Evolutionary conservation across 2,113 vertebrate genomes (phyloP).

Genomic region (Shinisaurus crocodilurus): DNA sequence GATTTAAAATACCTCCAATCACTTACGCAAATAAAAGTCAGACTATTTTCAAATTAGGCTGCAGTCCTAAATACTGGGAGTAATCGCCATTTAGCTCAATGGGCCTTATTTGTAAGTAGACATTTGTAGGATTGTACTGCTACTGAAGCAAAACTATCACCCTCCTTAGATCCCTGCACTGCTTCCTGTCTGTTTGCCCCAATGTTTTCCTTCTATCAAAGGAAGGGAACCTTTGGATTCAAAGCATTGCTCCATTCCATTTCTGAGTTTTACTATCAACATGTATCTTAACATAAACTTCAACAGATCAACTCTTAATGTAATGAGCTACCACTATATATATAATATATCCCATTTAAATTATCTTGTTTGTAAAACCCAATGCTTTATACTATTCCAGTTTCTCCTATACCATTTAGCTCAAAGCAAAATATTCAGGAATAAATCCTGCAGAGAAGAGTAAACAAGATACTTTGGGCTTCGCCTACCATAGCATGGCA

Average conservation of each 20-base stretch:
- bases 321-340: neutral
- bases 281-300: neutral
- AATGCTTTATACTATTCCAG: neutral
- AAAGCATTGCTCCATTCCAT: neutral
- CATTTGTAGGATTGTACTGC: neutral
- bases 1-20: neutral
- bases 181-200: neutral
- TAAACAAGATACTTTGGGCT: constrained; percentile 57
- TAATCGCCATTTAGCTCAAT: neutral
- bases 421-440: neutral
- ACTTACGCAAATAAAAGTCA: neutral
- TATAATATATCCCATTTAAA: neutral
- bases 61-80: neutral
- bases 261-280: neutral
- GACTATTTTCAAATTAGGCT: neutral
- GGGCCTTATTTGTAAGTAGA: neutral
- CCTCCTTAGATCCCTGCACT: neutral
- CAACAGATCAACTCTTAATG: neutral
- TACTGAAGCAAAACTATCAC: neutral
- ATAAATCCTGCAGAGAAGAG: constrained; percentile 28
- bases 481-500: constrained; percentile 28
- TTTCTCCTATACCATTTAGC: neutral
- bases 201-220: neutral
- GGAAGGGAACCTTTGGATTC: no score
- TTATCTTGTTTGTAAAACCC: neutral